Evolutionary conservation across 1,140 invertebrate species (phyloP).

Genomic region (Drosophila tropicalis): DNA sequence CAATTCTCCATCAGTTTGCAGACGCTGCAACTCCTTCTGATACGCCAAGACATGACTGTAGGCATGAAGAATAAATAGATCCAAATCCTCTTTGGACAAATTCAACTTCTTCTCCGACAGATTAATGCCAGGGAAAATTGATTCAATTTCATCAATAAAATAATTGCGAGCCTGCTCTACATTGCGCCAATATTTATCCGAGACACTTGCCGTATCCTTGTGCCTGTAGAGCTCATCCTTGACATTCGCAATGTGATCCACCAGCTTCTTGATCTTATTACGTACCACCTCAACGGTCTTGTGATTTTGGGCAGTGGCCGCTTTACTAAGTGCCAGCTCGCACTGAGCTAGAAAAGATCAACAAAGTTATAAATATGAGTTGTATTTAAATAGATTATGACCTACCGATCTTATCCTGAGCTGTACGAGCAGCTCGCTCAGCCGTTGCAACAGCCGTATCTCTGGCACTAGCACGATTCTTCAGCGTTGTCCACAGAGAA

Average conservation of each 20-base stretch:
- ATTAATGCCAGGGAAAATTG: constrained; percentile 88
- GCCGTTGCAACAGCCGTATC: constrained; percentile 84
- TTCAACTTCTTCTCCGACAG: constrained; percentile 87
- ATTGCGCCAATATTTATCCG: constrained; percentile 89
- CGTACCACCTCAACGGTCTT: constrained; percentile 83
- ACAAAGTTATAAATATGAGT: not conserved
- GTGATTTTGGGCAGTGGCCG: constrained; percentile 83
- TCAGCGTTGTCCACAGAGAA: constrained; percentile 85
- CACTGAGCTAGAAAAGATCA: constrained; percentile 54
- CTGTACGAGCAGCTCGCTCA: constrained; percentile 83
- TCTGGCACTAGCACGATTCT: constrained; percentile 85
- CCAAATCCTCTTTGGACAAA: constrained; percentile 86
- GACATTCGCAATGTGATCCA: constrained; percentile 85
- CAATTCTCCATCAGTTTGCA: constrained; percentile 86
- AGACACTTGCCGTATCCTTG: constrained; percentile 85
- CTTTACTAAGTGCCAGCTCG: constrained; percentile 84
- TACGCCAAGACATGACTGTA: constrained; percentile 87
- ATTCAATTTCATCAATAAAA: constrained; percentile 89
- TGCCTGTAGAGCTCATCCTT: constrained; percentile 86
- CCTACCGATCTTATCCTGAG: constrained; percentile 76
- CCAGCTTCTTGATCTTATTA: constrained; percentile 86
- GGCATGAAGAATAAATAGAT: constrained; percentile 88
- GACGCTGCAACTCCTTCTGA: constrained; percentile 89
- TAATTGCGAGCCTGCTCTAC: constrained; percentile 87
- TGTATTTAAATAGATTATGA: not conserved